A percentile compares a stretch with the other conserved stretches of the same genome.
Evolutionary conservation across 2,797 vertebrate genomes (phyloP).

Genomic region (Poecilia velifera): DNA sequence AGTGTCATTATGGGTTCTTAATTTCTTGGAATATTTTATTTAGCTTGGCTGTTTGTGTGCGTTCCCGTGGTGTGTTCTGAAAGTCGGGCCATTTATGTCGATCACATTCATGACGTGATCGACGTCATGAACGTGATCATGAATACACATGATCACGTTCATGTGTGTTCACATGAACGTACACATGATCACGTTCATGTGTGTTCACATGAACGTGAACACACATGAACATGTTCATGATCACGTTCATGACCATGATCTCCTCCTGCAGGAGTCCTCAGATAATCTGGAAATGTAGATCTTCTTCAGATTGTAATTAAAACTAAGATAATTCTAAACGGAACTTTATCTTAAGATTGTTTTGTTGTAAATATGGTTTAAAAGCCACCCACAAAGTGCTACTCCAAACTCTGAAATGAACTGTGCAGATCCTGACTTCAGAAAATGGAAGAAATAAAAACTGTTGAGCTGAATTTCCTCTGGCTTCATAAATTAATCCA

Average conservation of each 20-base stretch:
- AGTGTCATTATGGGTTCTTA: background rate
- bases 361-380: background rate
- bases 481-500: background rate
- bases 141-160: too few relatives aligned
- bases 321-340: background rate
- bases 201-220: too few relatives aligned
- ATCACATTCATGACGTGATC: background rate
- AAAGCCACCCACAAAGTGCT: background rate
- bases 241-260: background rate
- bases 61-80: background rate
- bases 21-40: background rate
- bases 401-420: background rate
- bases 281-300: background rate
- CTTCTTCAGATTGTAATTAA: background rate
- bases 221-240: too few relatives aligned
- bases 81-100: background rate
- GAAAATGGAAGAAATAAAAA: background rate
- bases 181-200: too few relatives aligned
- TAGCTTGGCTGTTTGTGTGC: background rate
- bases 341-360: background rate
- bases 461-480: background rate
- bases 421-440: background rate
- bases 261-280: background rate
- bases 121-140: too few relatives aligned
- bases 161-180: too few relatives aligned